Base-by-base conservation (phyloP, 2,797 vertebrate species). In the Sebastes iracundus region DNA sequence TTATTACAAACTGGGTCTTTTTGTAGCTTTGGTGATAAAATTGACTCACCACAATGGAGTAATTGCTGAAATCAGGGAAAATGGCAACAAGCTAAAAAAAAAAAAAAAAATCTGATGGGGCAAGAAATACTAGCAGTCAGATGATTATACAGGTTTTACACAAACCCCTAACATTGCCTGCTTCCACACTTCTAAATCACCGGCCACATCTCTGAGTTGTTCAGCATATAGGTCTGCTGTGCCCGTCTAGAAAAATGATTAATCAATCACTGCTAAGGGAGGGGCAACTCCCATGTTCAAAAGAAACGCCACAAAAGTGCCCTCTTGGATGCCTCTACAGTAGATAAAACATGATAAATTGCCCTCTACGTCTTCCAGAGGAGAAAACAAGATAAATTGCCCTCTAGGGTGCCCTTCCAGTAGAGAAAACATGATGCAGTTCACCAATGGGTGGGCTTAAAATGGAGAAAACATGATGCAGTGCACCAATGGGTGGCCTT, bases 311-410 rank as follows among this genome's bases (percentile, higher is more conserved):
- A 1, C 16, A 46, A 46, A 46, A 49, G 0, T 49, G 46, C 3
- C 46, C 0, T 20, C 46, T 20, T 0, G 46, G 46, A 49, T 49
- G 18, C 18, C 46, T 49, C 46, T 4, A 49, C 0, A 6, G 42
- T 46, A 46, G 18, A 49, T 18, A 49, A 49, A 49, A 49, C 46
- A 49, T 49, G 16, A 49, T 20, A 18, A 49, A 49, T 49, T 49
- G 18, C 42, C 0, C 42, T 0, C 14, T 46, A 18, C 6, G 1
- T 46, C 42, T 46, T 46, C 42, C 42, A 46, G 14, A 46, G 42
- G 42, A 46, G 6, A 46, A 46, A 46, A 46, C 0, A 0, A 7
- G 42, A 46, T 46, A 46, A 46, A 46, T 46, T 49, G 46, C 46
- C 46, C 18, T 49, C 3, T 20, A 18, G 18, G 46, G 46, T 49